Evolutionary conservation across 2,797 vertebrate species (phyloP), one percentile per base, ranked within the genome.

Genomic region (Schizopygopsis pylzovi): DNA sequence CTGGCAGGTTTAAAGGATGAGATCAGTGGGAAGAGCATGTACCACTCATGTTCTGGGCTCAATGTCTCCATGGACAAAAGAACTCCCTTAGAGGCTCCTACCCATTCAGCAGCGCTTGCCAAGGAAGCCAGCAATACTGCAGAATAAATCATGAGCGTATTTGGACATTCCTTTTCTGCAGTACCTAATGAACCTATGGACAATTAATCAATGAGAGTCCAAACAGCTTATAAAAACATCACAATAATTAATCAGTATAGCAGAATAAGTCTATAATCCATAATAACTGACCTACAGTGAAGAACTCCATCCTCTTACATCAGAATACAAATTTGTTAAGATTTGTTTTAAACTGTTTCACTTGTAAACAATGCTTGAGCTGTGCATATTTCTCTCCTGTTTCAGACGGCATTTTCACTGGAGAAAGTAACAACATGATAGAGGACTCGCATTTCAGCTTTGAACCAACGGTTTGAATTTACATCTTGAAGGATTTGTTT

Each of bases 11-110:
- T 84, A 84, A 59, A 79, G 83, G 75, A 84, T 33, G 83, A 68
- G 75, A 78, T 71, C 49, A 70, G 59, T 83, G 82, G 72, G 72
- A 65, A 76, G 83, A 84, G 63, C 63, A 79, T 56, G 65, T 56
- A 84, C 75, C 75, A 28, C 83, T 79, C 75, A 78, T 84, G 75
- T 84, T 70, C 39, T 45, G 75, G 18, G 83, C 65, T 79, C 79
- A 84, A 84, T 84, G 75, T 84, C 83, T 79, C 37, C n/a, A 20
- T 28, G 39, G 49, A 84, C 83, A 79, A 84, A 79, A 71, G 65
- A 79, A 52, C 75, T 56, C 25, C 37, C 1, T 76, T 49, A 83
- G 33, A 83, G 41, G 47, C 83, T 84, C 37, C 63, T 68, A 54
- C 47, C 75, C 73, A 33, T 79, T 79, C 49, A 70, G n/a, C 18